Evolutionary conservation across 2,797 vertebrate genomes (phyloP).

Genomic region (Alcedo atthis): DNA sequence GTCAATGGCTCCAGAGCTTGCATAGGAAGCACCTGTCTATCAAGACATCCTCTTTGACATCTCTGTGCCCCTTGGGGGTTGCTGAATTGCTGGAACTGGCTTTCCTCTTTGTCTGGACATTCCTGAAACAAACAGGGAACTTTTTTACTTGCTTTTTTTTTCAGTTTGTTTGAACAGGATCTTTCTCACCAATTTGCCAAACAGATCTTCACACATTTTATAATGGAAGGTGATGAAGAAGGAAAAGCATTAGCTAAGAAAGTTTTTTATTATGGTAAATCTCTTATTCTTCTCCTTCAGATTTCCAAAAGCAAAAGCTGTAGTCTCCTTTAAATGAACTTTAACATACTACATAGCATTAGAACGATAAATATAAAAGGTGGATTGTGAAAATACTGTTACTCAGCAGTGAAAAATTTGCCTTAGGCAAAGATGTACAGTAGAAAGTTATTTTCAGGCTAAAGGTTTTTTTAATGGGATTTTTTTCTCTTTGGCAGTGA

Average conservation of each 20-base stretch:
- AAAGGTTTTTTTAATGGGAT: slow-evolving; percentile 29
- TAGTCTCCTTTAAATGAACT: slow-evolving; percentile 80
- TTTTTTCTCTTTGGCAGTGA: background rate
- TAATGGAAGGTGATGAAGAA: background rate
- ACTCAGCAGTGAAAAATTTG: slow-evolving; percentile 79
- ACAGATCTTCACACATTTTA: background rate
- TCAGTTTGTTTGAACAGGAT: background rate
- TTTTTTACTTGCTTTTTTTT: background rate
- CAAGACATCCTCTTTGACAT: background rate
- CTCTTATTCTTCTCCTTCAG: background rate
- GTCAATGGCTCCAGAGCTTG: background rate
- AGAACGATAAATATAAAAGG: slow-evolving; percentile 75
- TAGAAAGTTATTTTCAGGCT: slow-evolving; percentile 59
- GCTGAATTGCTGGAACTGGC: background rate
- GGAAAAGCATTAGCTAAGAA: background rate
- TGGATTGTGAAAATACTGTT: slow-evolving; percentile 80
- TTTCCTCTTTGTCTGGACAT: background rate
- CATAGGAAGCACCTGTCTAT: accelerated
- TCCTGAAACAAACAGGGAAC: background rate
- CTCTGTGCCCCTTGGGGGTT: background rate
- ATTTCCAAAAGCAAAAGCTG: slow-evolving; percentile 5
- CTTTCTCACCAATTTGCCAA: background rate
- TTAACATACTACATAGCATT: slow-evolving; percentile 65
- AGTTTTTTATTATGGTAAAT: background rate
- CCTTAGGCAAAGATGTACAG: slow-evolving; percentile 68